Base-by-base conservation (phyloP, 53 echinoderm and acorn worm species). In the Hippasteria phrygiana region DNA sequence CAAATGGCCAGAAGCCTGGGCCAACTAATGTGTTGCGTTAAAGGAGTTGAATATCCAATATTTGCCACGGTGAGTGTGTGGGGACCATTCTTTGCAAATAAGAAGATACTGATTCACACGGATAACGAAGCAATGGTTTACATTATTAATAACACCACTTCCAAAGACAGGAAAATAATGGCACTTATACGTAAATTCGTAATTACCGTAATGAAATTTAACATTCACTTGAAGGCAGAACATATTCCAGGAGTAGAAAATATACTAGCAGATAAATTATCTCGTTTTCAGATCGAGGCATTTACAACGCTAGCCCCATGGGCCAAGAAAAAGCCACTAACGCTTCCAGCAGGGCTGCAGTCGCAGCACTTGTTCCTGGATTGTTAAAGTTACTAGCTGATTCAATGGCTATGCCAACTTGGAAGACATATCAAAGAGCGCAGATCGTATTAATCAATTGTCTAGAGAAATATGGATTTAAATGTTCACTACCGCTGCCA, bases 11-110 rank as follows among this genome's bases (percentile, higher is more conserved):
- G 35, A 11, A 54, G 6, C 0, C 1, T 77, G 77, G 77, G 7
- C 12, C 4, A 11, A 5, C 20, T 27, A 20, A 33, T 32, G 12
- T 10, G 53, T 77, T 13, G 53, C 77, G 1, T 17, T 77, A 2
- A 77, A 77, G n/a, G 77, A 77, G 35, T 51, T 50, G 5, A n/a
- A n/a, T 50, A n/a, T 31, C 76, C 76, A 4, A 76, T 76, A 29
- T 11, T 51, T 0, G 34, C 76, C 0, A 53, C 76, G 0, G 41
- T 71, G 1, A 0, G n/a, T 12, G 42, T 71, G 3, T 71, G 72
- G 41, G 72, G 37, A 5, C 3, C 11, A 0, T 10, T 1, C 18
- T 37, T 36, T 13, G 72, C 41, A 2, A 71, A 71, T 35, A 10
- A 32, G 32, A 28, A 54, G 12, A 53, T 77, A 10, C 3, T 53